phyloP scores from a whole-genome alignment of 2,888 invertebrate genomes.

The Nemotelus nigrinus region DNA sequence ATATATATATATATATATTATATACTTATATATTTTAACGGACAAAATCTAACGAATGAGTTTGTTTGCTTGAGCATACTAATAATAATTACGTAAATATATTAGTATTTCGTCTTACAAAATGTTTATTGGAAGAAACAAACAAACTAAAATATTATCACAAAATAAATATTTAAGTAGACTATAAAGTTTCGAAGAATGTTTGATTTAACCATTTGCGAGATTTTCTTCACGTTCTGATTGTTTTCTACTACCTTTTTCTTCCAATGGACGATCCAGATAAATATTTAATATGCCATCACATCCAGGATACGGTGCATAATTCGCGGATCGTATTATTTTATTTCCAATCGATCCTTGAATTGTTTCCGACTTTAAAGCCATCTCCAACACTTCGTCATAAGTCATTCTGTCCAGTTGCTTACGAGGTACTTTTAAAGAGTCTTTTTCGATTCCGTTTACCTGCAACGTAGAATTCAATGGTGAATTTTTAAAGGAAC shows the following conservation, averaged over 20 bases:
- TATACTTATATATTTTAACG: too few relatives aligned
- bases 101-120: not conserved
- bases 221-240: not conserved
- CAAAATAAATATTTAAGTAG: not conserved
- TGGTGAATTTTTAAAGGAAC: not conserved
- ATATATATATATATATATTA: too few relatives aligned
- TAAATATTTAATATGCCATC: conserved; percentile 61
- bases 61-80: too few relatives aligned
- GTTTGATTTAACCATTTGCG: not conserved
- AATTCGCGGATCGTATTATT: conserved; percentile 61
- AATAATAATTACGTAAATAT: too few relatives aligned
- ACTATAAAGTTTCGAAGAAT: not conserved
- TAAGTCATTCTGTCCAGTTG: conserved; percentile 67
- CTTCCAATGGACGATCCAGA: not conserved
- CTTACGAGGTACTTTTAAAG: conserved; percentile 67
- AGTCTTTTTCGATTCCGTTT: conserved; percentile 67
- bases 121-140: not conserved
- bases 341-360: conserved; percentile 61
- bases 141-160: conserved; percentile 3
- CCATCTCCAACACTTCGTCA: conserved; percentile 68
- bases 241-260: conserved; percentile 1
- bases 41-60: too few relatives aligned
- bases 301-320: conserved; percentile 63
- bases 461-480: conserved; percentile 59
- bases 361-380: conserved; percentile 64